Conservation (phyloP, 2,113 vertebrate genomes). For the Donacobius atricapilla region DNA sequence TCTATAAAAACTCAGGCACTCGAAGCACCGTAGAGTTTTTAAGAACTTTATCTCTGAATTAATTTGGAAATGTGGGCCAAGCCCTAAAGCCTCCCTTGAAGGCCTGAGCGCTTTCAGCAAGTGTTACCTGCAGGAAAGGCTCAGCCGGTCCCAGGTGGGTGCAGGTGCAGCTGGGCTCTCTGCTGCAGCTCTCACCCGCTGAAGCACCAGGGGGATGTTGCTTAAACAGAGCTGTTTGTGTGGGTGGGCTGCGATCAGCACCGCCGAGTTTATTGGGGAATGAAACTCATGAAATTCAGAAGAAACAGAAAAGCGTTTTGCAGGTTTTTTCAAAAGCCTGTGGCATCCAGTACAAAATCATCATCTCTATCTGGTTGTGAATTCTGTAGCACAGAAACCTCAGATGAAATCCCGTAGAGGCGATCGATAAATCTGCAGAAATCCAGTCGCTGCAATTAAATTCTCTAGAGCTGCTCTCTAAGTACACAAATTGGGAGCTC, state of each 20-base stretch:
- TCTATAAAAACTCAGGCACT: neutral
- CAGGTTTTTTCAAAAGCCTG: neutral
- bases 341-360: neutral
- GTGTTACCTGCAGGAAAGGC: fast-evolving
- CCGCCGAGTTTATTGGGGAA: fast-evolving
- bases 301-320: neutral
- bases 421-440: neutral
- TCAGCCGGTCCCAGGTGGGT: neutral
- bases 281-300: fast-evolving
- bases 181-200: too few species aligned
- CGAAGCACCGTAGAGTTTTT: fast-evolving
- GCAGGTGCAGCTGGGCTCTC: too few species aligned
- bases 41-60: neutral
- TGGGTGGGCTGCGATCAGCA: neutral
- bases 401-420: neutral
- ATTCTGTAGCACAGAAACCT: neutral
- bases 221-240: neutral
- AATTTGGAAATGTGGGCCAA: neutral
- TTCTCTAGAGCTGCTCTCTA: neutral
- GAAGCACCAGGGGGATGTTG: fast-evolving
- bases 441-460: neutral
- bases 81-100: neutral
- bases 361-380: neutral
- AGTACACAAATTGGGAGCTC: neutral
- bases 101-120: too few species aligned